phyloP scores from a whole-genome alignment of 2,888 invertebrate species.

The Stomorhina lunata region DNA sequence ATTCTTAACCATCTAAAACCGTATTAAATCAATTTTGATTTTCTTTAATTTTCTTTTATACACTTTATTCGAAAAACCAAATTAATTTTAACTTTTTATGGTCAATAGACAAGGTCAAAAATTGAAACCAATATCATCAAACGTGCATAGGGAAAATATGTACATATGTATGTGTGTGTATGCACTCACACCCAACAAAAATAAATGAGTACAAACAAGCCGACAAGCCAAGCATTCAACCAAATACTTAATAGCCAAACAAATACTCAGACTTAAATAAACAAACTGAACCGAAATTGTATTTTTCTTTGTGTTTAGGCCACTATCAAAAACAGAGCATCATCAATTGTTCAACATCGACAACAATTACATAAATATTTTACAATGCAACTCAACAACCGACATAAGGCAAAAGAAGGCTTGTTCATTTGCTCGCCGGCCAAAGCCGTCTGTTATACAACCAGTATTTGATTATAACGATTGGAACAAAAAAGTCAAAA shows the following conservation, averaged over 20 bases:
- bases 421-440: neutral
- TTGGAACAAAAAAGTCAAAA: slow-evolving; percentile 23
- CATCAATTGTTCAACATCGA: slow-evolving; percentile 54
- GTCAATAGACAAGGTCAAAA: slow-evolving; percentile 63
- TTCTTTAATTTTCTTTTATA: neutral
- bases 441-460: too few relatives aligned
- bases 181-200: neutral
- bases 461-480: slow-evolving; percentile 35
- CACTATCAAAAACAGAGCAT: slow-evolving; percentile 63
- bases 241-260: slow-evolving; percentile 31
- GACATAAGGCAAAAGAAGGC: slow-evolving; percentile 52
- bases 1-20: neutral
- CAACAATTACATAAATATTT: slow-evolving; percentile 48
- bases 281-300: slow-evolving; percentile 29
- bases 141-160: neutral
- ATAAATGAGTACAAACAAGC: slow-evolving; percentile 46
- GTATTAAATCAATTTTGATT: slow-evolving; percentile 12
- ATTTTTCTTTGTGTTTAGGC: slow-evolving; percentile 40
- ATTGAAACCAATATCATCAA: slow-evolving; percentile 55
- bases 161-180: too few relatives aligned
- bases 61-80: slow-evolving; percentile 16
- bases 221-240: slow-evolving; percentile 13
- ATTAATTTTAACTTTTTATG: slow-evolving; percentile 56
- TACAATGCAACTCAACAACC: slow-evolving; percentile 30
- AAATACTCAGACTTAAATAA: slow-evolving; percentile 31